Evolutionary conservation across 2,797 vertebrate species (phyloP).

Genomic region (Darevskia mixta): DNA sequence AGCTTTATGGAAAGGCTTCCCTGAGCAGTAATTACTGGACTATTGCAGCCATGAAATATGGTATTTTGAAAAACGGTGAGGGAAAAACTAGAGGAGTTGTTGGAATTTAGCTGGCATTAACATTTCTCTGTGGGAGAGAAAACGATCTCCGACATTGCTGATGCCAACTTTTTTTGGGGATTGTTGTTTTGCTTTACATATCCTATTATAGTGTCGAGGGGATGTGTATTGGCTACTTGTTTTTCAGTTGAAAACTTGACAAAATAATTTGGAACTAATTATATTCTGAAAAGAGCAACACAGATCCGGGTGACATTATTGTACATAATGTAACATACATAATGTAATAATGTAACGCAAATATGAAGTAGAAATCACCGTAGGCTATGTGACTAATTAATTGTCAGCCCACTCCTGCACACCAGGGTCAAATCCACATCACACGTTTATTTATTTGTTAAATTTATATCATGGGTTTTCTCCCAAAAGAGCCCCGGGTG

Average conservation of each 20-base stretch:
- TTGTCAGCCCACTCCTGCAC: background rate
- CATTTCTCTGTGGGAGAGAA: background rate
- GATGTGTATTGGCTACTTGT: background rate
- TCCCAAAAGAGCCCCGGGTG: too few species aligned
- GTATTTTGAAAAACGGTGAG: background rate
- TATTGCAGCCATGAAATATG: background rate
- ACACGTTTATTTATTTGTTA: too few species aligned
- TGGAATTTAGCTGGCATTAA: background rate
- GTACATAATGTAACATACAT: background rate
- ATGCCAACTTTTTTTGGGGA: background rate
- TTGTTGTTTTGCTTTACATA: background rate
- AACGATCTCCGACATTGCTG: background rate
- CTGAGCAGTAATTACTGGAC: constrained; percentile 11
- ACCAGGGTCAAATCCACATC: too few species aligned
- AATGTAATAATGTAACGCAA: background rate
- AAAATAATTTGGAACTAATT: constrained; percentile 14
- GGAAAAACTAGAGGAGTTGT: constrained; percentile 23
- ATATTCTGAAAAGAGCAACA: background rate
- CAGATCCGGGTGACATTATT: constrained; percentile 9
- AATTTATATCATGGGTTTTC: too few species aligned
- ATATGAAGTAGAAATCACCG: constrained; percentile 8
- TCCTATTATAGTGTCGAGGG: background rate
- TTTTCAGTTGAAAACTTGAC: background rate
- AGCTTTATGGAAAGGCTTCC: constrained; percentile 29
- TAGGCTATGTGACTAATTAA: background rate